phyloP scores from a whole-genome alignment of 2,797 vertebrate species.

The Chlorospingus semifuscus region DNA sequence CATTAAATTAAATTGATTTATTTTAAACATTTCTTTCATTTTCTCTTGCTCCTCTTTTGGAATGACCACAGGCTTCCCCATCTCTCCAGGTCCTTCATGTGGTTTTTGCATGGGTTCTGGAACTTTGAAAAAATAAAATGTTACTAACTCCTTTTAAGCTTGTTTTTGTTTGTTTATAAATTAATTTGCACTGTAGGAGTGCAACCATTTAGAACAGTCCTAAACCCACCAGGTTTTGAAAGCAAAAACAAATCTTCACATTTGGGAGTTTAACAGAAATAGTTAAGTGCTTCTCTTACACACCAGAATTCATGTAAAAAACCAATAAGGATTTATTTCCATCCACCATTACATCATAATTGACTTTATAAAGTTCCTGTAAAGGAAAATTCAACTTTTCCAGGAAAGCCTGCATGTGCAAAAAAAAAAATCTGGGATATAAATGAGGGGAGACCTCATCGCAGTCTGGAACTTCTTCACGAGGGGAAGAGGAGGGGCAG shows the following conservation, averaged over 20 bases:
- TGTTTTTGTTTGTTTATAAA: neutral
- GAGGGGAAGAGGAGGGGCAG: neutral
- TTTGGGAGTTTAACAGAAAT: neutral
- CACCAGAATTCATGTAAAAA: neutral
- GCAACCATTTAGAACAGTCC: neutral
- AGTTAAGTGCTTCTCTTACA: neutral
- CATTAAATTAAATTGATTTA: slow-evolving; percentile 99
- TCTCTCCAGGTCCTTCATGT: slow-evolving; percentile 95
- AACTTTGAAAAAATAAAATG: slow-evolving; percentile 66
- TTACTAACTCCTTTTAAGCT: neutral
- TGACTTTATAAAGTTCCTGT: neutral
- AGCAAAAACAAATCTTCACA: neutral
- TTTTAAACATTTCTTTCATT: slow-evolving; percentile 99
- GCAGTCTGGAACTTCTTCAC: neutral
- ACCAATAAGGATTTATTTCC: neutral
- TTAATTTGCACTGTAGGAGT: neutral
- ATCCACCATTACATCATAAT: neutral
- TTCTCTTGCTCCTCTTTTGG: slow-evolving; percentile 97
- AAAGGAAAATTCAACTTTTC: neutral
- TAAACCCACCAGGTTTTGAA: neutral
- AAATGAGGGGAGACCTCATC: neutral
- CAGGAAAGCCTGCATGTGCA: neutral
- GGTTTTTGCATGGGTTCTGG: slow-evolving; percentile 85
- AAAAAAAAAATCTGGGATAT: neutral
- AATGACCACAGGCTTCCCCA: slow-evolving; percentile 96